A percentile compares a stretch with the other conserved stretches of the same genome.
phyloP scores from a whole-genome alignment of 2,888 invertebrate species.

The Xylophagus ater region DNA sequence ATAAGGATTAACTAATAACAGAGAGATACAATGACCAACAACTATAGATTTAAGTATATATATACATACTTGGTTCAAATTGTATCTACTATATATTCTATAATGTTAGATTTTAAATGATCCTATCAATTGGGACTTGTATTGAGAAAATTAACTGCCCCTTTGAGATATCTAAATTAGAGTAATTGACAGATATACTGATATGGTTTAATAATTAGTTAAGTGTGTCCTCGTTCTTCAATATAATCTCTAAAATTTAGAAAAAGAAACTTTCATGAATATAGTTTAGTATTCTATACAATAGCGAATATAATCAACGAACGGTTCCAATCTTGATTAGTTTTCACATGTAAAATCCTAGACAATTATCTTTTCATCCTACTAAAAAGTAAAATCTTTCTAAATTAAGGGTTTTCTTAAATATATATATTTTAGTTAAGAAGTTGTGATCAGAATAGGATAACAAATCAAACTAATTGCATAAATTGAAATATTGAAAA shows the following conservation, averaged over 20 bases:
- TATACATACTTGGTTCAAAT: no score
- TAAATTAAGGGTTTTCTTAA: no score
- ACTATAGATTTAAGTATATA: no score
- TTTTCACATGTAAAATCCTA: no score
- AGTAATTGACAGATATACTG: slow-evolving; percentile 18
- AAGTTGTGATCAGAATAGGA: no score
- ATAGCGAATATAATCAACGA: no score
- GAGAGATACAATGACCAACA: slow-evolving; percentile 9
- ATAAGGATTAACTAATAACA: slow-evolving; percentile 11
- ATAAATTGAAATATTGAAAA: no score
- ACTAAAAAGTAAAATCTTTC: no score
- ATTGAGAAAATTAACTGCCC: slow-evolving; percentile 16
- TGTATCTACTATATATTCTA: slow-evolving; percentile 8
- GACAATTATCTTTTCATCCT: no score
- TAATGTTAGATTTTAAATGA: slow-evolving; percentile 5
- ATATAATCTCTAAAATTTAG: background rate
- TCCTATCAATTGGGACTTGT: slow-evolving; percentile 3
- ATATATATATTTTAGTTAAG: no score
- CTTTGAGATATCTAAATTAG: slow-evolving; percentile 20
- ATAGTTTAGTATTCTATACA: slow-evolving; percentile 1
- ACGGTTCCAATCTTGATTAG: no score
- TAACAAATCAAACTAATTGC: no score
- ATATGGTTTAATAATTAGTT: slow-evolving; percentile 19
- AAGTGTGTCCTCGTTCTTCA: slow-evolving; percentile 1
- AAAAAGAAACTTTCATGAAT: background rate